These are phyloP conservation scores for Onychostruthus taczanowskii DNA, from an alignment of 2,113 vertebrate genomes.

Conservation along the genomic window DNA sequence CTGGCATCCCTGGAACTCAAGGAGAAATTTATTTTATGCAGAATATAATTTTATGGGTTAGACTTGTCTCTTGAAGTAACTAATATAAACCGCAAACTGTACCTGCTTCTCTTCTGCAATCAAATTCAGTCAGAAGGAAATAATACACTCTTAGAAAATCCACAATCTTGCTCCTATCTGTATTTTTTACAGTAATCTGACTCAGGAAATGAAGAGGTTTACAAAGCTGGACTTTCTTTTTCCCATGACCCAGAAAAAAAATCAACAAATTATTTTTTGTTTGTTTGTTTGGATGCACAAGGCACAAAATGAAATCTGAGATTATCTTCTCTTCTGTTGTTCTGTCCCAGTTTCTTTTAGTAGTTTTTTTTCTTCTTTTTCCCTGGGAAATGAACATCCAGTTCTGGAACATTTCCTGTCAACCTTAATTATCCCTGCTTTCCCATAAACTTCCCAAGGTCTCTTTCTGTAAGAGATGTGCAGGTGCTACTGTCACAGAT, in stretches of 20 bases:
- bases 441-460: neutral
- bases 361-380: neutral
- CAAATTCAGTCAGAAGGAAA: neutral
- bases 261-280: neutral
- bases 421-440: conserved; percentile 35
- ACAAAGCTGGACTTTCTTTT: conserved; percentile 13
- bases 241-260: conserved; percentile 38
- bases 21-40: neutral
- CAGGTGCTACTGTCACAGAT: conserved; percentile 22
- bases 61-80: neutral
- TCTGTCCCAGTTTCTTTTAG: conserved; percentile 18
- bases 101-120: neutral
- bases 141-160: conserved; percentile 8
- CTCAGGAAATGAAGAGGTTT: neutral
- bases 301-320: neutral
- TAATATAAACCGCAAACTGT: neutral
- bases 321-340: conserved; percentile 30
- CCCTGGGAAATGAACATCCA: conserved; percentile 42
- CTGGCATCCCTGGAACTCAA: neutral
- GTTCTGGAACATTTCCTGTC: conserved; percentile 43
- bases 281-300: conserved; percentile 9
- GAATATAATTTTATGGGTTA: neutral
- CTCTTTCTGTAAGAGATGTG: neutral
- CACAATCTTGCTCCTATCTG: neutral
- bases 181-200: conserved; percentile 3